Evolutionary conservation across 2,797 vertebrate species (phyloP), one percentile per base, ranked within the genome.

Genomic region (Pangasius krempfi): DNA sequence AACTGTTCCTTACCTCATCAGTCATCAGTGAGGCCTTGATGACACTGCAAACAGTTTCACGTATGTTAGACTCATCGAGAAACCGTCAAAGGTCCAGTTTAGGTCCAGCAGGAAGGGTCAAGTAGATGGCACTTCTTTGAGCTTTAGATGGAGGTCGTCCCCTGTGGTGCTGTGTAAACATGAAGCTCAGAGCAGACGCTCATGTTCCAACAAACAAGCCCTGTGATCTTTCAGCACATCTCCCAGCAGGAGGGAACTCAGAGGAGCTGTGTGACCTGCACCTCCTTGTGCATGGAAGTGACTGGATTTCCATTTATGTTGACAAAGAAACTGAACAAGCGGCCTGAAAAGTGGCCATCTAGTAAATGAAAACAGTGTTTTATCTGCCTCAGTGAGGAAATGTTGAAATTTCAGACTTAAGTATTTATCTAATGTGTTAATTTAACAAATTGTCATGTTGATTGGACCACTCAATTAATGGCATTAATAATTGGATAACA

Each of bases 181-280:
- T 56, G 25, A 85, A 75, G 81, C 78, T 90, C 88, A 88, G 37
- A 50, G 33, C 10, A 81, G 22, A 70, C 22, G 56, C 64, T 82
- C 88, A 56, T 84, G 85, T 88, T 88, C 54, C 8, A 79, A 37
- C 68, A 70, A 75, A 84, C 50, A 37, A 60, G 14, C 78, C 80
- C 87, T 92, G 84, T 93, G 91, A 92, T 92, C 89, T 91, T 88
- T 81, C 22, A 50, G 44, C 81, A 82, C 85, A 37, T 37, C 56
- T 88, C 73, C 58, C 87, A 40, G 85, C 82, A 83, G 89, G 87
- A 90, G 81, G 58, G 52, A 30, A 52, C 76, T 73, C 73, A 5
- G 66, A 84, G 80, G 70, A 72, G 88, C 86, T 40, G 70, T 8
- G 68, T 56, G 52, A 58, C 22, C 81, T 64, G 14, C 27, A n/a